Conservation (phyloP, 2,797 vertebrate species). For the Setipinna tenuifilis region DNA sequence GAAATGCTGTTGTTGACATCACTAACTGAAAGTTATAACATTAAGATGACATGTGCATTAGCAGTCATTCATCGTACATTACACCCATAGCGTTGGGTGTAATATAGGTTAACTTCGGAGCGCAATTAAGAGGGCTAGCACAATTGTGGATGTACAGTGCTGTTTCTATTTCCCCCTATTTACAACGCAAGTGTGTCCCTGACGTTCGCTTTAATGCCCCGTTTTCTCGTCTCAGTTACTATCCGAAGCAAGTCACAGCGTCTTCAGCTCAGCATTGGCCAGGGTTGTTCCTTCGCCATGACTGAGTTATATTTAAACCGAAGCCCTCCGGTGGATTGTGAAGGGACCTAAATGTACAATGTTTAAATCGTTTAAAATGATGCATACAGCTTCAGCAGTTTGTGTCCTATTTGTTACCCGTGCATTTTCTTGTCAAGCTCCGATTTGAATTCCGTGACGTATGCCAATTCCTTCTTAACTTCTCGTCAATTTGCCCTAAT, state of each 20-base stretch:
- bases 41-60: background rate
- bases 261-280: too few relatives aligned
- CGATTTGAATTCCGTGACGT: background rate
- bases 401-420: too few relatives aligned
- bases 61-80: too few relatives aligned
- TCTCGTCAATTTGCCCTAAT: background rate
- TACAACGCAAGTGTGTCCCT: background rate
- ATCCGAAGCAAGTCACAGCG: too few relatives aligned
- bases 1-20: background rate
- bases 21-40: background rate
- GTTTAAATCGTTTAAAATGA: too few relatives aligned
- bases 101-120: background rate
- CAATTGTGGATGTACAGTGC: background rate
- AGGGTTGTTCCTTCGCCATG: too few relatives aligned
- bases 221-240: background rate
- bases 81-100: too few relatives aligned
- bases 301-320: too few relatives aligned
- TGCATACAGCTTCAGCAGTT: too few relatives aligned
- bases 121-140: background rate
- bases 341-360: too few relatives aligned
- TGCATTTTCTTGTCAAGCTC: too few relatives aligned
- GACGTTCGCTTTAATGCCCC: background rate
- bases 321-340: too few relatives aligned
- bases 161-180: background rate
- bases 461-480: background rate